Base-by-base conservation (phyloP, 2,888 invertebrate genomes). In the Catocala nupta region DNA sequence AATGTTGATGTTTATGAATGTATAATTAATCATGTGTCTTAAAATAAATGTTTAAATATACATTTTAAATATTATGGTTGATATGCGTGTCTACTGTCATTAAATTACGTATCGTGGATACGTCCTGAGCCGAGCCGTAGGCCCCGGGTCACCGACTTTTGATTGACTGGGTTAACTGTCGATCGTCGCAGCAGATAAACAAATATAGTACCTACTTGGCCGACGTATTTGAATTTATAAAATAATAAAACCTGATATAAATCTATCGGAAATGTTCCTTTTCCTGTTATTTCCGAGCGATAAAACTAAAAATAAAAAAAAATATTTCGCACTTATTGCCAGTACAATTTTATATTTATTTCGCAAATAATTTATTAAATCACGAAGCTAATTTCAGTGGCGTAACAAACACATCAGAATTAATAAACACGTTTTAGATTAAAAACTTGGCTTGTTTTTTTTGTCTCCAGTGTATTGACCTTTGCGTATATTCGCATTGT, bases 401-500 rank as follows among this genome's bases (percentile, higher is more conserved):
- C 7, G 7, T 50, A 16, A 49, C 49, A 42, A 49, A 44, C 12
- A 55, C 44, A 55, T 44, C 8, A 34, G 42, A 63, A 68, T 59
- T 60, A 71, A 75, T 71, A 66, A 67, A 66, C 56, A 55, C 55
- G 52, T 59, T 65, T 45, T 58, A 63, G 55, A 68, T 67, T 64
- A 55, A 71, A 55, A 61, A 59, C 57, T 65, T 65, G 78, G 84
- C 84, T 82, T 78, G 85, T 84, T 86, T 87, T 89, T n/a, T 87
- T 87, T 76, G 68, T 68, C 77, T 72, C 79, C 78, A 79, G 88
- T 77, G 74, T 89, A 80, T 84, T 89, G 90, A 90, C 86, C 91
- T 80, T 73, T 49, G 57, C 65, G 81, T 80, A 84, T 82, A 81
- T 88, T 87, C 81, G 85, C 84, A 83, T 73, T 84, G 74, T 86